Percentiles rank a stretch among this genome's conserved stretches.
These are phyloP conservation scores for Hydractinia symbiolongicarpus DNA, from an alignment of 30 jellyfish, hydroid and myxozoan species.

Conservation along the genomic window DNA sequence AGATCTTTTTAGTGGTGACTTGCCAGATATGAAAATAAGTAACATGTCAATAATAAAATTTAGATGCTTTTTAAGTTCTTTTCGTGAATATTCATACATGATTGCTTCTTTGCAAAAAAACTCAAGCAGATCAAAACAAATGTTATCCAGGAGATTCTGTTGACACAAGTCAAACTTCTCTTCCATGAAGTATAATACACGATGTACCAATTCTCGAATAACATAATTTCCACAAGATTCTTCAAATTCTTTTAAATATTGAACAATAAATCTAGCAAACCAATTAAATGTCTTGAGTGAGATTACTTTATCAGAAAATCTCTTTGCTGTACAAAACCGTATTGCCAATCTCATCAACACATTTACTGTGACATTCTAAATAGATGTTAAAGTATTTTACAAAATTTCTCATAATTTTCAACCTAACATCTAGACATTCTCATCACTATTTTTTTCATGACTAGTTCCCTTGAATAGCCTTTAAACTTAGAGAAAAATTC, in stretches of 20 bases:
- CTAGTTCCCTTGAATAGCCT: too few species aligned
- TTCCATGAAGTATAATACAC: neutral
- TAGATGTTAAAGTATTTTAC: neutral
- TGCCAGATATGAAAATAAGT: neutral
- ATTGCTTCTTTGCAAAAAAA: neutral
- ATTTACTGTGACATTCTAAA: neutral
- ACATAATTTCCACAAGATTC: slow-evolving; percentile 6
- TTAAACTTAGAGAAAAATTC: too few species aligned
- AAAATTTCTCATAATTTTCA: neutral
- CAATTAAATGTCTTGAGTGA: neutral
- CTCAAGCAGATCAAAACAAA: slow-evolving; percentile 1
- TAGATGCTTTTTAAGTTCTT: neutral
- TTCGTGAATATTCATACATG: neutral
- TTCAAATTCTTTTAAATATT: neutral
- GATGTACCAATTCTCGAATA: slow-evolving; percentile 1
- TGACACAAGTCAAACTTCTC: neutral
- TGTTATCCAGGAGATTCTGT: neutral
- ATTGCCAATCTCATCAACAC: neutral
- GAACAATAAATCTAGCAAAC: neutral
- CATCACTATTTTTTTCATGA: too few species aligned
- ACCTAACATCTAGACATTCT: too few species aligned
- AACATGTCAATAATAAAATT: neutral
- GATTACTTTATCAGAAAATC: neutral
- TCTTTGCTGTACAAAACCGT: neutral
- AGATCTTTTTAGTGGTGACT: too few species aligned